These are phyloP conservation scores for Oithona nana DNA, from an alignment of 2,888 invertebrate species.

Conservation along the genomic window DNA sequence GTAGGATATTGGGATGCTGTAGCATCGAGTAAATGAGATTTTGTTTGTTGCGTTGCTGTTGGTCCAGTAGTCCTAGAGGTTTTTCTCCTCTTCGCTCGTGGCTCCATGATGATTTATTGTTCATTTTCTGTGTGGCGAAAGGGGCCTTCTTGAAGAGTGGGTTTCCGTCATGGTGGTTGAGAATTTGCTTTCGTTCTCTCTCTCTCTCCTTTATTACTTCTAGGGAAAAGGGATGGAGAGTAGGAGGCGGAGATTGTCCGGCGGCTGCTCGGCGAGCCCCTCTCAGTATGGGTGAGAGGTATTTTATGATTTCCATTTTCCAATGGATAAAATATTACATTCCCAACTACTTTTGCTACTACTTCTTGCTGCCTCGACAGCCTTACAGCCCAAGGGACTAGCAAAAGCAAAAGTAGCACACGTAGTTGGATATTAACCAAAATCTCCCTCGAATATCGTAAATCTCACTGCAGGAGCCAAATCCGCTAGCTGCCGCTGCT, in stretches of 20 bases:
- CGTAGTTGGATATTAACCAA: neutral
- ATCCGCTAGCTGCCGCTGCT: neutral
- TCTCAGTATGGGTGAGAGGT: neutral
- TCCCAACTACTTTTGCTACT: too few relatives aligned
- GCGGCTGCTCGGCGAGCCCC: neutral
- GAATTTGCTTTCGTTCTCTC: neutral
- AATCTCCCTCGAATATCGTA: neutral
- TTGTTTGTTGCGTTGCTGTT: too few relatives aligned
- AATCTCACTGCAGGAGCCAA: neutral
- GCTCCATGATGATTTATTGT: neutral
- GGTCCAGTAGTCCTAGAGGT: too few relatives aligned
- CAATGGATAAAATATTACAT: neutral
- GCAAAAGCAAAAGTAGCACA: neutral
- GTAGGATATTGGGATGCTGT: too few relatives aligned
- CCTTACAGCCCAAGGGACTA: too few relatives aligned
- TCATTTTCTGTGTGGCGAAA: neutral
- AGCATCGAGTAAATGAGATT: too few relatives aligned
- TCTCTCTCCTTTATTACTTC: neutral
- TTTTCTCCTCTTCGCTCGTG: neutral
- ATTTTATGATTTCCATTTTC: neutral
- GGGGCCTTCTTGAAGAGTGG: too few relatives aligned
- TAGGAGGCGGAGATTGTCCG: too few relatives aligned
- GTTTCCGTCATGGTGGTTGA: neutral
- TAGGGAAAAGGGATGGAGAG: neutral
- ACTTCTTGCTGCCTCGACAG: too few relatives aligned